Conservation (phyloP, 2,888 invertebrate species). For the Lepidochrysops patricia region DNA sequence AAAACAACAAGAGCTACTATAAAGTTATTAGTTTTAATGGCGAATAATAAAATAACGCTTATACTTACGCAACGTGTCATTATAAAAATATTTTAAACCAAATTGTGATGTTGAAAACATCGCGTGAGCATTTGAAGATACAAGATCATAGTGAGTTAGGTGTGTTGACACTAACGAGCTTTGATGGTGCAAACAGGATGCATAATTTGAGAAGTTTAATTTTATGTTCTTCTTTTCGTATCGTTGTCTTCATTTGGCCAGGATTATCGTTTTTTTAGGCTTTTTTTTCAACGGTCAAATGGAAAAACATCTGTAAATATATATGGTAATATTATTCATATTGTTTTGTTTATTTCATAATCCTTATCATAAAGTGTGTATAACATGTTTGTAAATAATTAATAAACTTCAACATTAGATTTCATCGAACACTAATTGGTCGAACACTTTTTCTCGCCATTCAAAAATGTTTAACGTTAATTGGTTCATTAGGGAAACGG, state of each 20-base stretch:
- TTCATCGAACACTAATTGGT: background rate
- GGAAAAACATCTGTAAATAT: too few relatives aligned
- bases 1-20: too few relatives aligned
- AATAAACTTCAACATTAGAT: background rate
- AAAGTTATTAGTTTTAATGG: too few relatives aligned
- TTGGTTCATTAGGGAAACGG: constrained; percentile 23
- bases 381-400: background rate
- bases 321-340: too few relatives aligned
- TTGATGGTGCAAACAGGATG: background rate
- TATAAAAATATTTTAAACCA: too few relatives aligned
- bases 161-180: background rate
- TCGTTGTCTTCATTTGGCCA: background rate
- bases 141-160: background rate
- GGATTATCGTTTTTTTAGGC: background rate
- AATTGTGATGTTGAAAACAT: too few relatives aligned
- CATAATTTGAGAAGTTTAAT: background rate
- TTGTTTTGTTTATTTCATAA: too few relatives aligned
- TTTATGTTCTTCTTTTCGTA: background rate
- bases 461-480: constrained; percentile 18
- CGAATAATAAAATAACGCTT: too few relatives aligned
- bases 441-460: background rate
- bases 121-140: background rate
- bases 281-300: too few relatives aligned
- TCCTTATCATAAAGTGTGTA: background rate
- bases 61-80: too few relatives aligned